These are phyloP conservation scores for Hoplodrina blanda DNA, from an alignment of 2,888 invertebrate genomes.

Conservation along the genomic window DNA sequence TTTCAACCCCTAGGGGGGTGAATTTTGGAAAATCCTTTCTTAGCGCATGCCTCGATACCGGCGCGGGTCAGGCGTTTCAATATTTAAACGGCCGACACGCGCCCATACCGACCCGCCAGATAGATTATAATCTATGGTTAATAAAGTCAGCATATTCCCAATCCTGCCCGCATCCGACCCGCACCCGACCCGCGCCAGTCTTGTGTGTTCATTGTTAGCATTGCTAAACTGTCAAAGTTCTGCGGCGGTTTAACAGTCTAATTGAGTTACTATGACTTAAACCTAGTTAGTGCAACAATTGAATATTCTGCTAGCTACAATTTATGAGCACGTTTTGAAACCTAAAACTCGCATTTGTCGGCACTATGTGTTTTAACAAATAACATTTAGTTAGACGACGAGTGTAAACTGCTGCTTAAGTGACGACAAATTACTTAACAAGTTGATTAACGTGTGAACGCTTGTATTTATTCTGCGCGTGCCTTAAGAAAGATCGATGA, in stretches of 20 bases:
- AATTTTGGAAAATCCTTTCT: too few relatives aligned
- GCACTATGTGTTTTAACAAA: background rate
- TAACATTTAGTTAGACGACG: background rate
- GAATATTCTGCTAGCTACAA: conserved; percentile 19
- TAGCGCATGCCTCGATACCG: too few relatives aligned
- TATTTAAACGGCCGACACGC: too few relatives aligned
- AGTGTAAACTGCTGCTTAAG: conserved; percentile 13
- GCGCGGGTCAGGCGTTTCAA: too few relatives aligned
- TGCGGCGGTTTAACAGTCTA: conserved; percentile 16
- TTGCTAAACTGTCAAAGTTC: conserved; percentile 21
- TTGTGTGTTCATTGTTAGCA: conserved; percentile 3
- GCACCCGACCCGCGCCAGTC: background rate
- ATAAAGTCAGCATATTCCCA: background rate
- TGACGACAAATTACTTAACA: conserved; percentile 3
- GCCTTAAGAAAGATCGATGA: background rate
- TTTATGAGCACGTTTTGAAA: conserved; percentile 16
- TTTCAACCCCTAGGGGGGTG: too few relatives aligned
- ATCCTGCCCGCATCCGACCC: background rate
- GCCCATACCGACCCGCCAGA: too few relatives aligned
- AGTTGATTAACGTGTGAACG: background rate
- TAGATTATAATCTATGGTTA: too few relatives aligned
- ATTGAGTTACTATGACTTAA: conserved; percentile 33
- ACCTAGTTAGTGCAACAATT: conserved; percentile 34
- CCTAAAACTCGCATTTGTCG: conserved; percentile 19
- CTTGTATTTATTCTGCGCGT: background rate